Conservation (phyloP, 2,888 invertebrate genomes). For the Anarsia innoxiella region DNA sequence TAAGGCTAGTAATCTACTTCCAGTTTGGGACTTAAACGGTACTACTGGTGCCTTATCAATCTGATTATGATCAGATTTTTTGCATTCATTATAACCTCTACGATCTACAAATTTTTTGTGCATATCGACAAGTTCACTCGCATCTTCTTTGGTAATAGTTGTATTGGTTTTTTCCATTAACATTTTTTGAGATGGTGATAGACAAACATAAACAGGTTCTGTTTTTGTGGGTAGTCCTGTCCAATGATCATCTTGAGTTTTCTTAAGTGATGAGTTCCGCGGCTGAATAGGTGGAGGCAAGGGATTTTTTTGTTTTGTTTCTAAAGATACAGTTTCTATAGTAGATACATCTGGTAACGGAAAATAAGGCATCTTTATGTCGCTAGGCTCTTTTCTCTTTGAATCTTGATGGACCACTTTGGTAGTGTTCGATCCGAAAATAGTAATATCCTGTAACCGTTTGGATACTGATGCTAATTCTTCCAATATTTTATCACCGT, state of each 20-base stretch:
- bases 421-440: slow-evolving; percentile 20
- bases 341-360: slow-evolving; percentile 63
- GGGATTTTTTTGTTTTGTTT: slow-evolving; percentile 30
- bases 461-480: slow-evolving; percentile 80
- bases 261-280: slow-evolving; percentile 56
- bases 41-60: slow-evolving; percentile 29
- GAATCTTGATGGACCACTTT: not conserved
- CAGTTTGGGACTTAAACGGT: slow-evolving; percentile 70
- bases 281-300: slow-evolving; percentile 55
- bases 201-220: slow-evolving; percentile 78
- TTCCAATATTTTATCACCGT: slow-evolving; percentile 80
- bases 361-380: slow-evolving; percentile 55
- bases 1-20: slow-evolving; percentile 77
- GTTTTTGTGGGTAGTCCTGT: slow-evolving; percentile 76
- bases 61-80: slow-evolving; percentile 22
- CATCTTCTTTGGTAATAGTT: slow-evolving; percentile 64
- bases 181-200: slow-evolving; percentile 83
- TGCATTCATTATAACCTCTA: slow-evolving; percentile 71
- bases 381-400: slow-evolving; percentile 11
- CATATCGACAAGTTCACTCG: slow-evolving; percentile 79
- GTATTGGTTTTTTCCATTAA: slow-evolving; percentile 73
- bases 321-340: slow-evolving; percentile 55
- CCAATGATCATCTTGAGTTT: slow-evolving; percentile 67
- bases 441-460: slow-evolving; percentile 59
- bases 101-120: slow-evolving; percentile 82